Percentiles rank a stretch among this genome's conserved stretches.
Evolutionary conservation across 2,113 vertebrate species (phyloP).

Genomic region (Ornithorhynchus anatinus): DNA sequence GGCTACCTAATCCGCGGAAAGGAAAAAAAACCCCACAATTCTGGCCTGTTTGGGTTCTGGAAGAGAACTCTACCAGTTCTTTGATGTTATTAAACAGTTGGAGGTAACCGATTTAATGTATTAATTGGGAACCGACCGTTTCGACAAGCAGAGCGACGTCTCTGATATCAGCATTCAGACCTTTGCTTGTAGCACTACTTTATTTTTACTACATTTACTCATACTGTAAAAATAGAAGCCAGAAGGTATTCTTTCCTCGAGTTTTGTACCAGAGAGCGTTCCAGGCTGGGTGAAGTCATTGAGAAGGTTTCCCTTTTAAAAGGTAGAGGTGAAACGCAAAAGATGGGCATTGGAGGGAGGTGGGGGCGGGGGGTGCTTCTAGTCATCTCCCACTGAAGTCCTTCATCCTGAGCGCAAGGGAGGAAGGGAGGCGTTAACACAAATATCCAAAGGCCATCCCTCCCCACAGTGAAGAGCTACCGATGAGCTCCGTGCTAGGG

Average conservation of each 20-base stretch:
- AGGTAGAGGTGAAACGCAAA: constrained; percentile 43
- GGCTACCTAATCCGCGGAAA: constrained; percentile 21
- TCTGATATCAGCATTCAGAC: constrained; percentile 60
- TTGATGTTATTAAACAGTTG: constrained; percentile 53
- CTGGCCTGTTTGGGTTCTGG: neutral
- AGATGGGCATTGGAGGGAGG: constrained; percentile 15
- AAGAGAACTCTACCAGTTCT: neutral
- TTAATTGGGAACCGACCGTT: constrained; percentile 68
- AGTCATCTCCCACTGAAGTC: constrained; percentile 65
- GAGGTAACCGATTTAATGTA: constrained; percentile 55
- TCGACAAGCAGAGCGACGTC: constrained; percentile 50
- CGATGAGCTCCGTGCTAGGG: constrained; percentile 3
- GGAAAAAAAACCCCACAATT: neutral
- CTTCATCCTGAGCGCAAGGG: constrained; percentile 28
- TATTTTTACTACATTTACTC: constrained; percentile 77
- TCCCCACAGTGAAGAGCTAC: neutral
- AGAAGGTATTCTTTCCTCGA: constrained; percentile 60
- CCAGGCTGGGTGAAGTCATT: constrained; percentile 39
- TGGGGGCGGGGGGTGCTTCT: constrained; percentile 20
- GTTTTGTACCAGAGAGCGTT: constrained; percentile 61
- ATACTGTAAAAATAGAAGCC: constrained; percentile 72
- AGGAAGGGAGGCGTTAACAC: constrained; percentile 24
- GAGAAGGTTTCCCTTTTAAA: constrained; percentile 42
- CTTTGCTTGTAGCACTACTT: constrained; percentile 59
- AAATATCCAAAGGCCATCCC: constrained; percentile 11